Percentiles rank a stretch among this genome's conserved stretches.
phyloP scores from a whole-genome alignment of 2,888 invertebrate species.

The Campoletis raptor region DNA sequence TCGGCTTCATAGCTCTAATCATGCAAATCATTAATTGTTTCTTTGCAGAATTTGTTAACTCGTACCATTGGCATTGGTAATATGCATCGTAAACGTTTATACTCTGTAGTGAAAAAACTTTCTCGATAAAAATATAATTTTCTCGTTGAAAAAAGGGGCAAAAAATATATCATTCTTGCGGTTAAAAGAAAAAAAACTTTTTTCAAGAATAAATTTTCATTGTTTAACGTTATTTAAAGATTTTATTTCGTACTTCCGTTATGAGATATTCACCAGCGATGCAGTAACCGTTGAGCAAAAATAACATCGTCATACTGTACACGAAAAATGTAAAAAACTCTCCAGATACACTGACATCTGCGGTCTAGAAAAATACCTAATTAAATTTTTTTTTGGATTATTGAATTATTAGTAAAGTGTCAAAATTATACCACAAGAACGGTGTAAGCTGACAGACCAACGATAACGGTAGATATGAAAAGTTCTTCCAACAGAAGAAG shows the following conservation, averaged over 20 bases:
- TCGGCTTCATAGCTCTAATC: constrained; percentile 85
- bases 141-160: background rate
- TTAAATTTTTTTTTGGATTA: background rate
- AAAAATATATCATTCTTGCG: background rate
- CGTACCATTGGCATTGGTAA: constrained; percentile 87
- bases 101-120: constrained; percentile 77
- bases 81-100: constrained; percentile 85
- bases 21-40: constrained; percentile 85
- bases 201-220: background rate
- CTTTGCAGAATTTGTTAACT: constrained; percentile 85
- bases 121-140: background rate
- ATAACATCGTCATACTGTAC: constrained; percentile 53
- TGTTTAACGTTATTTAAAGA: background rate
- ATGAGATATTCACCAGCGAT: constrained; percentile 68
- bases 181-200: background rate
- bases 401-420: background rate
- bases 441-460: constrained; percentile 59
- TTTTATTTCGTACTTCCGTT: background rate
- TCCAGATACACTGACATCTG: constrained; percentile 27
- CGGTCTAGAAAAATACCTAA: constrained; percentile 16
- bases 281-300: constrained; percentile 62
- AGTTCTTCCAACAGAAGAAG: constrained; percentile 63
- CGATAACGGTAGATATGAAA: constrained; percentile 45
- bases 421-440: constrained; percentile 52
- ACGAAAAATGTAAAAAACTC: constrained; percentile 56